Percentiles rank a stretch among this genome's conserved stretches.
Conservation (phyloP, 2,797 vertebrate genomes). For the Megalops cyprinoides region DNA sequence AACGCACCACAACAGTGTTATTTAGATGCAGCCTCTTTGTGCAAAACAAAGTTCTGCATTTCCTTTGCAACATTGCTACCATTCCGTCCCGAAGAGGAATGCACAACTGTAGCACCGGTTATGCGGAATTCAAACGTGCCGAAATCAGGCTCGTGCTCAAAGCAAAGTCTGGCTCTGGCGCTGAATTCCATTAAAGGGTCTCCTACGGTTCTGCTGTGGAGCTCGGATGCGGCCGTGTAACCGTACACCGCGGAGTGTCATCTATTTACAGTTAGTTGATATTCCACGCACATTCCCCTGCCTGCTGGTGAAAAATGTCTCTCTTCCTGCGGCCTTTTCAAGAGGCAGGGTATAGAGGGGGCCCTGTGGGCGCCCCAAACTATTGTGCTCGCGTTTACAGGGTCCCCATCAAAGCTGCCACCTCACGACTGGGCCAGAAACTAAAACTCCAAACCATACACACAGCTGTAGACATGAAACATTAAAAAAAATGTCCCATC, state of each 20-base stretch:
- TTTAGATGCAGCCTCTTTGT: neutral
- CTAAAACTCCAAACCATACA: neutral
- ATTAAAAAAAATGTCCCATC: neutral
- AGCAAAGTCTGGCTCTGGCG: neutral
- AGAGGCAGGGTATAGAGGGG: neutral
- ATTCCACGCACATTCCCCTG: neutral
- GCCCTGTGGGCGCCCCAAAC: neutral
- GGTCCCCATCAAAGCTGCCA: neutral
- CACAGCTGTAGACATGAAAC: neutral
- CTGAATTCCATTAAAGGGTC: neutral
- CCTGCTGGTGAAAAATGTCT: neutral
- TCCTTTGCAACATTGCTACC: neutral
- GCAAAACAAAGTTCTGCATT: neutral
- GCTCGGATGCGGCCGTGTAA: neutral
- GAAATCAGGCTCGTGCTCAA: neutral
- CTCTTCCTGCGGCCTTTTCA: neutral
- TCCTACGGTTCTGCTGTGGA: neutral
- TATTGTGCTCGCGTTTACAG: neutral
- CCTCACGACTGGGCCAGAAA: neutral
- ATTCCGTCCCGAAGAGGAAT: neutral
- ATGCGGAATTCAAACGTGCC: neutral
- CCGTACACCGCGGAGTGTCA: neutral
- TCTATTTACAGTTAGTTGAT: slow-evolving; percentile 1
- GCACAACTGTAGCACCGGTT: neutral
- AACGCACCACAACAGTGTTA: neutral